Evolutionary conservation across 1,140 invertebrate species (phyloP), one percentile per base, ranked within the genome.

Genomic region (Drosophila equinoxialis): DNA sequence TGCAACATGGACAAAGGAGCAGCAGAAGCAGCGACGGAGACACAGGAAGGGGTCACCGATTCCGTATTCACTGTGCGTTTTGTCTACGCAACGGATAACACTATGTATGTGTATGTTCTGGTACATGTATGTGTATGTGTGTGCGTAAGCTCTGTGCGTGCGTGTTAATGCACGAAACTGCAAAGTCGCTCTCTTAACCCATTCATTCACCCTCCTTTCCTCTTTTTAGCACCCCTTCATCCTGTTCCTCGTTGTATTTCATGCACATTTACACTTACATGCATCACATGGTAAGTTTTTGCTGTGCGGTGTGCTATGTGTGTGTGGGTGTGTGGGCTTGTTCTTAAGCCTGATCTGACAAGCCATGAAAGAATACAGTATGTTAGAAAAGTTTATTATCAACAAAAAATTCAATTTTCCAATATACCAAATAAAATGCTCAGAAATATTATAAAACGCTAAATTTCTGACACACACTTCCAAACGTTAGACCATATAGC

Each of bases 101-200:
- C 45, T 55, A 62, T 55, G 37, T 63, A 42, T 20, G 51, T 64
- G 13, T 39, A 23, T 55, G 45, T 63, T 61, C 48, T 51, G 6
- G 26, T 58, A 57, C 20, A 58, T 59, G 30, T 45, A 33, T 60
- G 42, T 63, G 51, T 55, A 61, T 67, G 51, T 55, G 65, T 67
- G 55, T 51, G 6, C 7, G 48, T 45, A 30, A 10, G 51, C 70
- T 71, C 79, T 72, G 41, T 85, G 83, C 83, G 84, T 87, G 83
- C 77, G 83, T 87, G 83, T 89, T 87, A 87, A 87, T 87, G 83
- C 84, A 89, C 83, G 76, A 86, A 86, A 79, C 83, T 78, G 83
- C 79, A 79, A 77, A 74, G 65, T 51, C 45, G 17, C 10, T 3
- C 45, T 51, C 45, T 51, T 51, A 51, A 23, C 45, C 45, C 17